Conservation (phyloP, 2,888 invertebrate species). For the Caenorhabditis imperialis region DNA sequence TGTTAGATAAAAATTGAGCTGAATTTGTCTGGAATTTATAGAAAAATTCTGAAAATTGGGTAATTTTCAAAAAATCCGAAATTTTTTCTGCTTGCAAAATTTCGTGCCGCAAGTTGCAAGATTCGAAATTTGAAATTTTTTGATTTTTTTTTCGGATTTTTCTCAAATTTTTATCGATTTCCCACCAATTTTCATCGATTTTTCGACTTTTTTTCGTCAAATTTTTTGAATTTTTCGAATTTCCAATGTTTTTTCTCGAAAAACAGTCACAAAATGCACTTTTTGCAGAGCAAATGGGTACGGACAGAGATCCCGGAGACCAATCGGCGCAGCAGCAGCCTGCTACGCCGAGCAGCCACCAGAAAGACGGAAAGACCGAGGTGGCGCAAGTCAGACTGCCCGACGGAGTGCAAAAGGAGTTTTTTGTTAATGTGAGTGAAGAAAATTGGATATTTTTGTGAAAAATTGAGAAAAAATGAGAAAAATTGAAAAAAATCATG, state of each 20-base stretch:
- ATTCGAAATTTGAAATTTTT: slow-evolving; percentile 2
- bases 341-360: slow-evolving; percentile 14
- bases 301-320: slow-evolving; percentile 59
- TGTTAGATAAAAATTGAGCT: too few species aligned
- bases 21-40: too few species aligned
- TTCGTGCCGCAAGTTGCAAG: background rate
- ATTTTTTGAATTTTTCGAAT: too few species aligned
- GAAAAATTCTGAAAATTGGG: too few species aligned
- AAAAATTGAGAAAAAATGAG: too few species aligned
- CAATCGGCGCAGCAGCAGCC: slow-evolving; percentile 20
- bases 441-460: too few species aligned
- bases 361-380: slow-evolving; percentile 62
- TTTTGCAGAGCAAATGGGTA: slow-evolving; percentile 59
- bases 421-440: slow-evolving; percentile 68
- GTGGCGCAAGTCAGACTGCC: slow-evolving; percentile 67
- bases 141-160: background rate
- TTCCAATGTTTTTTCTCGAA: too few species aligned
- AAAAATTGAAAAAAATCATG: too few species aligned
- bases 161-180: background rate
- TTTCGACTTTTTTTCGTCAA: too few species aligned
- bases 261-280: background rate
- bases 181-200: too few species aligned
- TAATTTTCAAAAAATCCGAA: too few species aligned
- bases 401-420: slow-evolving; percentile 68
- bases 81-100: slow-evolving; percentile 4